Base-by-base conservation (phyloP, 2,797 vertebrate genomes). In the Poecilia picta region DNA sequence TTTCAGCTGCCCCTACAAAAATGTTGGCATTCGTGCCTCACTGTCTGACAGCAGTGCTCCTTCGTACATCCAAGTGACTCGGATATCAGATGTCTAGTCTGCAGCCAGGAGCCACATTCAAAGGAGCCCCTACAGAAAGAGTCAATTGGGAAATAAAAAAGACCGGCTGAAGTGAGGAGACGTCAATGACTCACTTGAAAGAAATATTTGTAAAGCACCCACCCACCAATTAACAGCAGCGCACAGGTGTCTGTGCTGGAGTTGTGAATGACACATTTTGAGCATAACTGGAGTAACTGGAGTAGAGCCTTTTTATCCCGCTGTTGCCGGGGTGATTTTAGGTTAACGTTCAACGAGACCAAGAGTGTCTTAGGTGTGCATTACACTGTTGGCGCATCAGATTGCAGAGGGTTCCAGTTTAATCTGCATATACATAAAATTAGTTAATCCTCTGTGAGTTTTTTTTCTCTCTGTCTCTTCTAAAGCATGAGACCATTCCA, bases 81-180 rank as follows among this genome's bases (percentile, higher is more conserved):
- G 82, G 46, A 89, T 94, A 95, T 95, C 90, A 59, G 81, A 91
- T 96, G 88, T 90, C 91, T 81, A 81, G 55, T 88, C 86, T 85
- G 79, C 86, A 92, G 88, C 79, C 81, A 55, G 78, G 72, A 87
- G 75, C 79, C 83, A 15, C 84, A 74, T 89, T 94, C 85, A 93
- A 95, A 93, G 91, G 84, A 79, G 84, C 72, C 7, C 81, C 74
- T 68, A 74, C 78, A 85, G 86, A 91, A 89, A 85, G 87, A 72
- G 83, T 86, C 85, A 92, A 89, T 81, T 55, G 83, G 82, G 79
- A 51, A 83, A 89, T 93, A 89, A 90, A 93, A 88, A 83, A 87
- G 81, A 73, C 75, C 51, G 46, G 62, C 85, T 91, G 84, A 93
- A 85, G 76, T 70, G 79, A 86, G 80, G 84, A 83, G 81, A 87